Conservation (phyloP, 2,113 vertebrate genomes). For the Aegithalos caudatus region DNA sequence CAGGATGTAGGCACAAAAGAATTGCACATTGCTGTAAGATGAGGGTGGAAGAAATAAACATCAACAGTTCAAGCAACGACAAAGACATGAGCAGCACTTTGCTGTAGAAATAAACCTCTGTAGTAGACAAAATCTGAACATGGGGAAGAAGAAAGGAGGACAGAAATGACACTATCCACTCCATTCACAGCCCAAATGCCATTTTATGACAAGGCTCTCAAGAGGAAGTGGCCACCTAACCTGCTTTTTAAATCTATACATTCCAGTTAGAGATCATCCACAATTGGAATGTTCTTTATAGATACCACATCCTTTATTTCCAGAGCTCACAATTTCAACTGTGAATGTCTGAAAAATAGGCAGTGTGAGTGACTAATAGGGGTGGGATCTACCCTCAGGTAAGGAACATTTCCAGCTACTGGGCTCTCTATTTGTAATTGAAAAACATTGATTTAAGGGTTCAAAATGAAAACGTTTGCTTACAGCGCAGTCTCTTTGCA, state of each 20-base stretch:
- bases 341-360: not conserved
- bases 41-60: not conserved
- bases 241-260: not conserved
- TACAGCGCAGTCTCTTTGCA: not conserved
- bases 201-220: not conserved
- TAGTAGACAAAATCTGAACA: not conserved
- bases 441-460: not conserved
- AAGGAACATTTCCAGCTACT: not conserved
- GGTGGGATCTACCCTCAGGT: not conserved
- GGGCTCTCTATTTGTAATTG: not conserved
- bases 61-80: not conserved
- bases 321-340: not conserved
- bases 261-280: not conserved
- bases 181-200: not conserved
- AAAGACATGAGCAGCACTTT: not conserved
- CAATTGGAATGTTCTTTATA: not conserved
- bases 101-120: not conserved
- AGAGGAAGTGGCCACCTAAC: not conserved
- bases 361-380: not conserved
- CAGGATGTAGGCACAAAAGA: not conserved
- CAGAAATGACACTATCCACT: not conserved
- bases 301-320: not conserved
- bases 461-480: not conserved
- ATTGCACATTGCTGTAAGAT: accelerated
- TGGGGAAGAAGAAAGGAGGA: not conserved